Percentiles rank a stretch among this genome's conserved stretches.
Conservation (phyloP, 2,888 invertebrate genomes). For the Cosmopolites sordidus region DNA sequence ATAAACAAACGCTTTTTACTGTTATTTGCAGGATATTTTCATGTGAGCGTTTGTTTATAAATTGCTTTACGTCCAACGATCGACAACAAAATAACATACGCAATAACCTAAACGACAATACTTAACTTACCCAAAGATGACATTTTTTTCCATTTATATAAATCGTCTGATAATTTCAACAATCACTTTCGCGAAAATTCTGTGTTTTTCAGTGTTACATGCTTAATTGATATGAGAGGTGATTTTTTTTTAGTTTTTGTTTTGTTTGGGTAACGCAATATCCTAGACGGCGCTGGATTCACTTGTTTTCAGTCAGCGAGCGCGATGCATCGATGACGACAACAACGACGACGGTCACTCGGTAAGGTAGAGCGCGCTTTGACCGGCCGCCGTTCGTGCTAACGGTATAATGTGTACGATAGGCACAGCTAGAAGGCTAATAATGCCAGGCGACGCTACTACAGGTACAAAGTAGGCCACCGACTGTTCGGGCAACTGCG, state of each 20-base stretch:
- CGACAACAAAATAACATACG: no score
- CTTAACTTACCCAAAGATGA: constrained; percentile 46
- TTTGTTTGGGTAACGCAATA: no score
- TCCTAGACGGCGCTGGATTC: no score
- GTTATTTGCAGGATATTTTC: no score
- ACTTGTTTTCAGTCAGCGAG: no score
- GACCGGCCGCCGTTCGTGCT: constrained; percentile 40
- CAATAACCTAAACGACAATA: no score
- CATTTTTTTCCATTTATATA: constrained; percentile 45
- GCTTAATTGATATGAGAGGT: no score
- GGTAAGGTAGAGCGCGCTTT: constrained; percentile 26
- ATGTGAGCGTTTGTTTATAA: no score
- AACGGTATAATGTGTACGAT: constrained; percentile 51
- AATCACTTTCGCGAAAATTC: constrained; percentile 8
- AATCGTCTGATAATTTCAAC: constrained; percentile 12
- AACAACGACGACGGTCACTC: constrained; percentile 10
- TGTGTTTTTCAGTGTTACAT: no score
- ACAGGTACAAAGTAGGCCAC: constrained; percentile 51
- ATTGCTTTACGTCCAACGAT: no score
- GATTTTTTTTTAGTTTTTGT: no score
- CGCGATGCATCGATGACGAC: not conserved
- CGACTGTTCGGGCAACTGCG: constrained; percentile 43
- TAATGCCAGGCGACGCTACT: constrained; percentile 36
- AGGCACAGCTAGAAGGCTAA: constrained; percentile 43
- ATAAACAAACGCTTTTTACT: no score